Percentiles rank a stretch among this genome's conserved stretches.
These are phyloP conservation scores for Periophthalmodon schlosseri DNA, from an alignment of 2,113 vertebrate genomes.

Conservation along the genomic window DNA sequence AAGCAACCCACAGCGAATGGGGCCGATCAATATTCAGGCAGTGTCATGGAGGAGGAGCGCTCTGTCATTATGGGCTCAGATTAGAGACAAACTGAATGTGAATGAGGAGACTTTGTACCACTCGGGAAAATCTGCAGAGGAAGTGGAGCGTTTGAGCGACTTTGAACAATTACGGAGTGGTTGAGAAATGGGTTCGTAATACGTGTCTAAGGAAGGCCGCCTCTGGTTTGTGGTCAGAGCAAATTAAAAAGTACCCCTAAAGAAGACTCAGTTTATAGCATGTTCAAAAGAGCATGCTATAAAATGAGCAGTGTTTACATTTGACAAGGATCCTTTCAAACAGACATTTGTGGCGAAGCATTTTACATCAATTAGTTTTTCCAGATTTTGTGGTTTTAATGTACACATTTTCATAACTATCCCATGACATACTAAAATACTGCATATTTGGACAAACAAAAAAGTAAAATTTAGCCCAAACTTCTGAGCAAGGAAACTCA, in stretches of 20 bases:
- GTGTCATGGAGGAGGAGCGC: constrained; percentile 25
- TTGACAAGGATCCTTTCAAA: constrained; percentile 11
- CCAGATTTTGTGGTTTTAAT: too few relatives aligned
- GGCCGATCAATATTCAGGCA: constrained; percentile 47
- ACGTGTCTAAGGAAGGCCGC: not conserved
- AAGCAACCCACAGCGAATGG: constrained; percentile 41
- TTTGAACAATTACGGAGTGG: not conserved
- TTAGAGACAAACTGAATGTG: constrained; percentile 13
- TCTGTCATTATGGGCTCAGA: constrained; percentile 20
- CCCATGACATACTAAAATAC: too few relatives aligned
- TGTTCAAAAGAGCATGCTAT: constrained; percentile 13
- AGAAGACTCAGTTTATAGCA: not conserved
- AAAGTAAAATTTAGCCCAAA: too few relatives aligned
- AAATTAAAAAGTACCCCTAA: constrained; percentile 14
- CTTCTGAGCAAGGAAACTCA: too few relatives aligned
- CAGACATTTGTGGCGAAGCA: constrained; percentile 10
- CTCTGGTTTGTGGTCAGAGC: constrained; percentile 12
- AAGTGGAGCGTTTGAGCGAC: not conserved
- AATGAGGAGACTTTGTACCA: not conserved
- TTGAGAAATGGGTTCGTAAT: not conserved
- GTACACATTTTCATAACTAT: too few relatives aligned
- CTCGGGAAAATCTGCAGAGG: not conserved
- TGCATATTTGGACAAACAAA: too few relatives aligned
- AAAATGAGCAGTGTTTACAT: not conserved
- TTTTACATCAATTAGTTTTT: not conserved